Evolutionary conservation across 2,113 vertebrate genomes (phyloP).

Genomic region (Hypomesus transpacificus): DNA sequence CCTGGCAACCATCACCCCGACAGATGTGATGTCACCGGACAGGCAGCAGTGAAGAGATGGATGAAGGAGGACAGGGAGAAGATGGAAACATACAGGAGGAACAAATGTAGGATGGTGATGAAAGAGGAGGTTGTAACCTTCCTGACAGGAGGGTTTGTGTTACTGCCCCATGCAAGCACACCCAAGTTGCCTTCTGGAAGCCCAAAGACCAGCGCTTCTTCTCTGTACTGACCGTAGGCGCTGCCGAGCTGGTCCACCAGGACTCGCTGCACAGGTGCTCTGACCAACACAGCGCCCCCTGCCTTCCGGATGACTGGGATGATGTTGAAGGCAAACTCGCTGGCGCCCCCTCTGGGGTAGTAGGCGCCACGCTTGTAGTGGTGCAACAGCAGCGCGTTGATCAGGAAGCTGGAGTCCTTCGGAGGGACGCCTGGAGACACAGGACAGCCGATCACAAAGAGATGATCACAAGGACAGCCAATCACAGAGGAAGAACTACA

Average conservation of each 20-base stretch:
- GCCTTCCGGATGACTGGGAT: slow-evolving; percentile 71
- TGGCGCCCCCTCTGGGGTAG: slow-evolving; percentile 76
- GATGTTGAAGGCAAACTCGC: slow-evolving; percentile 77
- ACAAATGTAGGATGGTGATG: too few relatives aligned
- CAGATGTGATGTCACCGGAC: not conserved
- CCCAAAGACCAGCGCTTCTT: not conserved
- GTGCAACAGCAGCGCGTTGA: slow-evolving; percentile 75
- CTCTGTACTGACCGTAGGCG: slow-evolving; percentile 64
- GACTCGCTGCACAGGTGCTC: slow-evolving; percentile 71
- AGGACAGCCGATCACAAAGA: not conserved
- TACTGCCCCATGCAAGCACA: too few relatives aligned
- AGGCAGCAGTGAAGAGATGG: too few relatives aligned
- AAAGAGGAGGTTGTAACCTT: too few relatives aligned
- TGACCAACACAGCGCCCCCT: slow-evolving; percentile 74
- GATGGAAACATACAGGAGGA: too few relatives aligned
- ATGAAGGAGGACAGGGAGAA: too few relatives aligned
- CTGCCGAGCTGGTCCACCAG: slow-evolving; percentile 61
- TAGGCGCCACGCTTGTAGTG: slow-evolving; percentile 81
- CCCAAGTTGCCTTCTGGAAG: too few relatives aligned
- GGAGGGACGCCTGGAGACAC: slow-evolving; percentile 71
- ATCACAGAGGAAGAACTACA: not conserved
- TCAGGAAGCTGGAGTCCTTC: slow-evolving; percentile 78
- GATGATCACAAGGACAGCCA: not conserved
- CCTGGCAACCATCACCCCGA: slow-evolving; percentile 50
- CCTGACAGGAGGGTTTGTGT: too few relatives aligned